Base-by-base conservation (phyloP, 1,140 invertebrate species). In the Aphidius gifuensis region DNA sequence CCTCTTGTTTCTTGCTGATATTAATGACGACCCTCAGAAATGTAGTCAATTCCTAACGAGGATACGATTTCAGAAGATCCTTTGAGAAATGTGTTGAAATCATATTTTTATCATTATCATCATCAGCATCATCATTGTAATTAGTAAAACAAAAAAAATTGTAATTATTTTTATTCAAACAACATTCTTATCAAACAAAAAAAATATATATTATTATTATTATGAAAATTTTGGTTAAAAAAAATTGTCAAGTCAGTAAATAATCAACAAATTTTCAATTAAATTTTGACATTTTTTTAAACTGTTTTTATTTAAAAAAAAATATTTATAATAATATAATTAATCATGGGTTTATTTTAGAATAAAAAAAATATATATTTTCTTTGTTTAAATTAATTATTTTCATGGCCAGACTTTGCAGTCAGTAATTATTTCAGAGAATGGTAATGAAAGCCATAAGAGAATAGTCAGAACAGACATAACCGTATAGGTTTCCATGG, bases 361-460 rank as follows among this genome's bases (percentile, higher is more conserved):
- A 3, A 4, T 32, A 32, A 32, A 32, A 32, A 32, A 32, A 32
- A 32, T 16, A 16, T 16, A 32, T 32, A 32, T 32, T 3, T 32
- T 32, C 23, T 32, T 32, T 32, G 23, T 32, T 32, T 32, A 32
- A 32, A 32, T 32, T 32, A 32, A 32, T 32, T 32, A 32, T 32
- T 32, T 32, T 32, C 23, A 32, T 32, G 23, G 23, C 23, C 23
- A 32, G 23, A 56, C 40, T 11, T n/a, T 43, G 54, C 42, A 56
- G 47, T 66, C 60, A 62, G 66, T 72, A 73, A 73, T 73, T 73
- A 72, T 50, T 64, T 21, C 48, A 59, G 9, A 42, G 11, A 60
- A 61, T 50, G 64, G 60, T 72, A 74, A 74, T 72, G 73, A 74
- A 71, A 74, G 60, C 65, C 65, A 58, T 71, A 68, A 73, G 4